A percentile compares a stretch with the other conserved stretches of the same genome.
phyloP scores from a whole-genome alignment of 2,888 invertebrate species.

The Argyra leucocephala region DNA sequence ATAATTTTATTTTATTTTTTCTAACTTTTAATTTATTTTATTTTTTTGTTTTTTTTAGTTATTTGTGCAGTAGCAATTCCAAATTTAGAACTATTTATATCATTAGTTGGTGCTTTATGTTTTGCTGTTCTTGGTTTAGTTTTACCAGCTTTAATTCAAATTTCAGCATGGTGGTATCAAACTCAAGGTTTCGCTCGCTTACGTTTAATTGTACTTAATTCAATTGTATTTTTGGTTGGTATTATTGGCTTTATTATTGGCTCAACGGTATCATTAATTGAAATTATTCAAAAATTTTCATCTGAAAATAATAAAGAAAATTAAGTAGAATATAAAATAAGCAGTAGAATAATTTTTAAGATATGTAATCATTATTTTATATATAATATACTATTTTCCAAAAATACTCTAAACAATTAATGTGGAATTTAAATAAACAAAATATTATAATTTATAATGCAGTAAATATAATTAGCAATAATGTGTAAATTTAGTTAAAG shows the following conservation, averaged over 20 bases:
- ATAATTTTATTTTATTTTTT: background rate
- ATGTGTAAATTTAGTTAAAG: no score
- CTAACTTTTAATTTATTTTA: background rate
- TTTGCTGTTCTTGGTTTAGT: conserved; percentile 63
- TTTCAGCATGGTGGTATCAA: conserved; percentile 58
- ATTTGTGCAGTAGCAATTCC: conserved; percentile 61
- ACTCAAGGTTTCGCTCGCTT: conserved; percentile 45
- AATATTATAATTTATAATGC: no score
- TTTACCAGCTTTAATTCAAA: conserved; percentile 65
- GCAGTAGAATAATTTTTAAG: no score
- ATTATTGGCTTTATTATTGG: conserved; percentile 56
- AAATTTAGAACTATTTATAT: conserved; percentile 62
- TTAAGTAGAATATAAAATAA: no score
- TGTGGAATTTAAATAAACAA: no score
- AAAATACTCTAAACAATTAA: no score
- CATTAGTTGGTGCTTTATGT: conserved; percentile 64
- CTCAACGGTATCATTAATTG: conserved; percentile 35
- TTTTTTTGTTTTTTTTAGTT: conserved; percentile 49
- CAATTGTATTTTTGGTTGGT: conserved; percentile 47
- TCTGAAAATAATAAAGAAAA: no score
- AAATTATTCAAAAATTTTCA: conserved; percentile 1
- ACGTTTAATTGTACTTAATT: conserved; percentile 46
- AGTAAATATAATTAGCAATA: no score
- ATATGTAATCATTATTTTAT: no score
- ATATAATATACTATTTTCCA: no score